phyloP scores from a whole-genome alignment of 1,140 invertebrate genomes.

The Charaxes varanes region DNA sequence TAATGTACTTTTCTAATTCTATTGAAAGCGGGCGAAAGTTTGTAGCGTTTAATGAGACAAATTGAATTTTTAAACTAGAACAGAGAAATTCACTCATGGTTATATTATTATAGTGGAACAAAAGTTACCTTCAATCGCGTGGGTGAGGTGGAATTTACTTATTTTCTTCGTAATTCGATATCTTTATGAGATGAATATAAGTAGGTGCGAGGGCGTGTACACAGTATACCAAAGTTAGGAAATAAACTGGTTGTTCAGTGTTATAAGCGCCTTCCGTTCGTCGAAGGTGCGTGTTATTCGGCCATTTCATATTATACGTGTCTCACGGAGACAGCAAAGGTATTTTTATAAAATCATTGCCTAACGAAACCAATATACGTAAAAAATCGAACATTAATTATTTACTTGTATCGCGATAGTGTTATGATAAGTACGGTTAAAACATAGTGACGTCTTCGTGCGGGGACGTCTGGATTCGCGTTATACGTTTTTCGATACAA shows the following conservation, averaged over 20 bases:
- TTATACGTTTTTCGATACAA: conserved; percentile 62
- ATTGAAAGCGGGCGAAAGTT: conserved; percentile 9
- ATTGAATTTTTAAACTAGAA: conserved; percentile 13
- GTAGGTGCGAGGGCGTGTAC: conserved; percentile 46
- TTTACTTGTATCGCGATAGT: conserved; percentile 64
- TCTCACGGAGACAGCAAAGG: conserved; percentile 54
- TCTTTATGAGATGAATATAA: conserved; percentile 36
- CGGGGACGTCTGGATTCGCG: conserved; percentile 52
- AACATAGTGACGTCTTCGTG: conserved; percentile 38
- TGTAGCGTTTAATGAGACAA: conserved; percentile 9
- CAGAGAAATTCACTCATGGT: conserved; percentile 39
- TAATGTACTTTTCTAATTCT: conserved; percentile 40
- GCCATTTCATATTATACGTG: conserved; percentile 37
- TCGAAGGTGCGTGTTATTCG: conserved; percentile 24
- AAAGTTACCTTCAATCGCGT: conserved; percentile 63
- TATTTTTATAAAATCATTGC: conserved; percentile 73
- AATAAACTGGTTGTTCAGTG: conserved; percentile 56
- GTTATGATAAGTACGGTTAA: conserved; percentile 51
- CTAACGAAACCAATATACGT: conserved; percentile 73
- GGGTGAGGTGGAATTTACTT: conserved; percentile 44
- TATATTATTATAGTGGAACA: conserved; percentile 49
- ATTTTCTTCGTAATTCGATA: conserved; percentile 37
- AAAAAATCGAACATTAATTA: conserved; percentile 67
- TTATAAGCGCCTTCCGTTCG: conserved; percentile 13
- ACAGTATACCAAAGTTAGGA: conserved; percentile 72